These are phyloP conservation scores for Scaptodrosophila latifasciaeformis DNA, from an alignment of 2,888 invertebrate genomes.

Conservation along the genomic window DNA sequence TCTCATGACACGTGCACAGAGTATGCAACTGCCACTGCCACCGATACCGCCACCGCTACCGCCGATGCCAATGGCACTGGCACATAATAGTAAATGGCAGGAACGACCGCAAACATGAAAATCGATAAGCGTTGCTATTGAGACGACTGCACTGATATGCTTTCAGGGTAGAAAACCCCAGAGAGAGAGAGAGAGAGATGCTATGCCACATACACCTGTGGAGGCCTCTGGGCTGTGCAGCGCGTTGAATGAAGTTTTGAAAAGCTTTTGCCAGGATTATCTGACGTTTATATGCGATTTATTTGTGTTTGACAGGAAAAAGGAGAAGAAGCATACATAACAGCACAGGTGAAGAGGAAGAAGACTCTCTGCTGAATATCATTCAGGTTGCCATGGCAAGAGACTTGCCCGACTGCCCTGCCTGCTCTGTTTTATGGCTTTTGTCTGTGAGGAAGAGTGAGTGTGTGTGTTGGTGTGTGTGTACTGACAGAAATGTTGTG, in stretches of 20 bases:
- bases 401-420: slow-evolving; percentile 36
- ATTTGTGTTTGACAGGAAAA: slow-evolving; percentile 29
- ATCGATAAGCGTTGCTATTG: slow-evolving; percentile 6
- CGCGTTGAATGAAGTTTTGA: slow-evolving; percentile 44
- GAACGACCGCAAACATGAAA: neutral
- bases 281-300: slow-evolving; percentile 64
- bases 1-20: slow-evolving; percentile 1
- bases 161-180: neutral
- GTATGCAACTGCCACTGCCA: no score
- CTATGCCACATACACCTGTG: slow-evolving; percentile 10
- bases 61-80: no score
- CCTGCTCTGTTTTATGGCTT: slow-evolving; percentile 34
- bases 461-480: neutral
- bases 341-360: no score
- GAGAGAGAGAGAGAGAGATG: neutral
- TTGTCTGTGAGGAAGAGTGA: slow-evolving; percentile 13
- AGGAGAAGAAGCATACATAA: no score
- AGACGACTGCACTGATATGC: neutral
- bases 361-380: no score
- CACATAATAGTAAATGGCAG: slow-evolving; percentile 22
- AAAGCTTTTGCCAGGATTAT: slow-evolving; percentile 56
- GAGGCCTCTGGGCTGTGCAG: slow-evolving; percentile 19
- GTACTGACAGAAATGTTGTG: slow-evolving; percentile 46
- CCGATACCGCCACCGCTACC: no score
- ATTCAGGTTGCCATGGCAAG: slow-evolving; percentile 52